These are phyloP conservation scores for Osmoderma eremita DNA, from an alignment of 2,888 invertebrate genomes.

Conservation along the genomic window DNA sequence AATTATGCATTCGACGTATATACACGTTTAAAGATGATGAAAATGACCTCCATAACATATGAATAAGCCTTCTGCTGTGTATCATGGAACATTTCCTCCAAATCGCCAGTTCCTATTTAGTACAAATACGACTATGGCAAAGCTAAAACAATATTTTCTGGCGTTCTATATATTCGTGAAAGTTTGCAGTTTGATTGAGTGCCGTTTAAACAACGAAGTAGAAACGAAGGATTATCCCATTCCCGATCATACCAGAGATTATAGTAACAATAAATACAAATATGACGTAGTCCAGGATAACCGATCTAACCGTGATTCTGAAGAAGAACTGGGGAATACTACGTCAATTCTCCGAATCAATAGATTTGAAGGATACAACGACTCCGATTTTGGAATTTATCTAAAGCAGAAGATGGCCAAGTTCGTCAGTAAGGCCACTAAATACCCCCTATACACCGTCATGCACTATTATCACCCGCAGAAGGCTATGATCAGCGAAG, in stretches of 20 bases:
- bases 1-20: background rate
- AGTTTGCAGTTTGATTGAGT: too few relatives aligned
- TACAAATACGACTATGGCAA: background rate
- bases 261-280: background rate
- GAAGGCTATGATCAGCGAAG: background rate
- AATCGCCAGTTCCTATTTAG: conserved; percentile 1
- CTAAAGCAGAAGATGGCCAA: conserved; percentile 1
- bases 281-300: background rate
- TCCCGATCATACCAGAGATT: background rate
- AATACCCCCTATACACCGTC: background rate
- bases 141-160: background rate
- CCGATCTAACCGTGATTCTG: background rate
- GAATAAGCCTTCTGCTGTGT: background rate
- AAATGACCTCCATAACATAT: conserved; percentile 9
- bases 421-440: background rate
- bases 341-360: background rate
- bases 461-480: conserved; percentile 16
- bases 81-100: background rate
- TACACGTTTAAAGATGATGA: background rate
- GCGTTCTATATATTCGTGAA: background rate
- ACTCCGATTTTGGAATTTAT: background rate
- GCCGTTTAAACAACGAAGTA: too few relatives aligned
- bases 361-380: conserved; percentile 10
- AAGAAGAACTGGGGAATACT: background rate
- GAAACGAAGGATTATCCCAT: too few relatives aligned